These are phyloP conservation scores for Caenorhabditis inopinata DNA, from an alignment of 1,140 invertebrate species.

Conservation along the genomic window DNA sequence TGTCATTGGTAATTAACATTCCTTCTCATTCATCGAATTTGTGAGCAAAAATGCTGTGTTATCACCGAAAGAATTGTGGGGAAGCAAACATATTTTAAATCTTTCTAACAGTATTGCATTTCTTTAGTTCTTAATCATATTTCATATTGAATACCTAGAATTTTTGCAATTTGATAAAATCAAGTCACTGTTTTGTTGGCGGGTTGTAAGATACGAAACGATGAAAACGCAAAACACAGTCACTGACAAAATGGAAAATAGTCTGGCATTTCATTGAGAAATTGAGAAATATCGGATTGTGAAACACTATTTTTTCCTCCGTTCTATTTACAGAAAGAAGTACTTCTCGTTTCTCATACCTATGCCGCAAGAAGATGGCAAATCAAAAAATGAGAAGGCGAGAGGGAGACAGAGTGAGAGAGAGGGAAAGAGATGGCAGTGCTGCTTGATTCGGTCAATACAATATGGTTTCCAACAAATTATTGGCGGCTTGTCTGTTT, in stretches of 20 bases:
- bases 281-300: background rate
- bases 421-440: background rate
- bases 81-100: too few species aligned
- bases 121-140: too few species aligned
- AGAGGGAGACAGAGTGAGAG: background rate
- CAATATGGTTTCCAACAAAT: slow-evolving; percentile 16
- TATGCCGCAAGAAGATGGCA: background rate
- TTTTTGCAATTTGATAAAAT: background rate
- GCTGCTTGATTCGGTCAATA: background rate
- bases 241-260: background rate
- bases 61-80: too few species aligned
- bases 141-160: too few species aligned
- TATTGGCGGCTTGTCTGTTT: background rate
- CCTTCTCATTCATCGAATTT: too few species aligned
- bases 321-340: too few species aligned
- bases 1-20: too few species aligned
- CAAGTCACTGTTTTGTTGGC: background rate
- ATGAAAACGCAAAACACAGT: background rate
- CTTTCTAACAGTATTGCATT: too few species aligned
- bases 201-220: background rate
- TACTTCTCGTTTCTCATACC: background rate
- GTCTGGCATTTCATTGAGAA: background rate
- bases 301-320: background rate
- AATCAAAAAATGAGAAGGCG: background rate
- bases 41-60: too few species aligned